A percentile compares a stretch with the other conserved stretches of the same genome.
Evolutionary conservation across 1,140 invertebrate species (phyloP).

Genomic region (Ostrea edulis): DNA sequence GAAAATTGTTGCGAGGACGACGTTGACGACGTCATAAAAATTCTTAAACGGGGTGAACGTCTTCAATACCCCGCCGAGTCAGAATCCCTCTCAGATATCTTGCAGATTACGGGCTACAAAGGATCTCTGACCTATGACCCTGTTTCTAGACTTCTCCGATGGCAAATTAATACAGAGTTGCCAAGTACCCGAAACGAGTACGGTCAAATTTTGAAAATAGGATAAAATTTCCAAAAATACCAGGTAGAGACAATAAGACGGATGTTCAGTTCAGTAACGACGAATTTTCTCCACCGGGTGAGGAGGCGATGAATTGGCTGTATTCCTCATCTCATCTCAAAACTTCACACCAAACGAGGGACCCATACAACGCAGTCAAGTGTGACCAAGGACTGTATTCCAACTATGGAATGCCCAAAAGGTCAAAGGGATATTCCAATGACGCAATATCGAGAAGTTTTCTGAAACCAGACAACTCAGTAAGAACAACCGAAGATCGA

Average conservation of each 20-base stretch:
- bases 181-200: neutral
- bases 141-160: slow-evolving; percentile 48
- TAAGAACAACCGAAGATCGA: neutral
- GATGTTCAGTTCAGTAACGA: neutral
- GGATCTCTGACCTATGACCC: slow-evolving; percentile 51
- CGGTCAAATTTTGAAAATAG: neutral
- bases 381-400: neutral
- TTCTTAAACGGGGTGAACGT: slow-evolving; percentile 9
- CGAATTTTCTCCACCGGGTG: no score
- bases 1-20: slow-evolving; percentile 46
- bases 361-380: neutral
- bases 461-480: neutral
- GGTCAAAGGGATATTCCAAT: neutral
- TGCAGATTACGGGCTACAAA: slow-evolving; percentile 45
- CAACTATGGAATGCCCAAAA: neutral
- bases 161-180: slow-evolving; percentile 50
- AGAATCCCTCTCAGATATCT: slow-evolving; percentile 47
- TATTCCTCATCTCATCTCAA: neutral
- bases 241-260: neutral
- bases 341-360: neutral
- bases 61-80: neutral
- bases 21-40: slow-evolving; percentile 1
- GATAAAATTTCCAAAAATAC: neutral
- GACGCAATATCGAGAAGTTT: neutral
- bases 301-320: neutral